These are phyloP conservation scores for Xylota segnis DNA, from an alignment of 2,888 invertebrate species.

Conservation along the genomic window DNA sequence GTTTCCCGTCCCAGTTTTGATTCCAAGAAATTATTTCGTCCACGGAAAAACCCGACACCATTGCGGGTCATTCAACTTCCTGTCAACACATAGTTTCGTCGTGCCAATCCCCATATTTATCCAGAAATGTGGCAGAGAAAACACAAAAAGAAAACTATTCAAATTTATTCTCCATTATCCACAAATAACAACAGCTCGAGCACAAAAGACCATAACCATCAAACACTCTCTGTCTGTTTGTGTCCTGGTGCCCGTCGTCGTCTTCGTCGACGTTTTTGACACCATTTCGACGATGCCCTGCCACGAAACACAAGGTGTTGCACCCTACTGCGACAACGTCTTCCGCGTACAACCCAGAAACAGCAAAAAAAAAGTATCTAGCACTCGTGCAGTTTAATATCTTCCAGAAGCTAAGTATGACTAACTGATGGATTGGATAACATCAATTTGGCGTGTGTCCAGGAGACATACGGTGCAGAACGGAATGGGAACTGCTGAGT, in stretches of 20 bases:
- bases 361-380: conserved; percentile 19
- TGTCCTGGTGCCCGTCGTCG: background rate
- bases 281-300: conserved; percentile 47
- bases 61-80: conserved; percentile 41
- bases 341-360: conserved; percentile 36
- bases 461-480: background rate
- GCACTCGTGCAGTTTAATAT: conserved; percentile 41
- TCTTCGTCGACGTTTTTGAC: conserved; percentile 37
- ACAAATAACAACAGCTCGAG: conserved; percentile 33
- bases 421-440: conserved; percentile 68
- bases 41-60: conserved; percentile 10
- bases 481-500: conserved; percentile 12
- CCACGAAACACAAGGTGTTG: conserved; percentile 50
- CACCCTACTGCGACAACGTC: conserved; percentile 53
- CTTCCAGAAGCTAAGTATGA: conserved; percentile 62
- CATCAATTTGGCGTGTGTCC: conserved; percentile 66
- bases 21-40: conserved; percentile 25
- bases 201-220: conserved; percentile 38
- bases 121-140: conserved; percentile 13
- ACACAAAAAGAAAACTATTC: conserved; percentile 25
- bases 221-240: conserved; percentile 7
- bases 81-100: conserved; percentile 42
- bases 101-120: conserved; percentile 12
- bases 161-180: conserved; percentile 51
- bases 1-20: conserved; percentile 1